These are phyloP conservation scores for Potorous gilbertii DNA, from an alignment of 2,797 vertebrate genomes.

Conservation along the genomic window DNA sequence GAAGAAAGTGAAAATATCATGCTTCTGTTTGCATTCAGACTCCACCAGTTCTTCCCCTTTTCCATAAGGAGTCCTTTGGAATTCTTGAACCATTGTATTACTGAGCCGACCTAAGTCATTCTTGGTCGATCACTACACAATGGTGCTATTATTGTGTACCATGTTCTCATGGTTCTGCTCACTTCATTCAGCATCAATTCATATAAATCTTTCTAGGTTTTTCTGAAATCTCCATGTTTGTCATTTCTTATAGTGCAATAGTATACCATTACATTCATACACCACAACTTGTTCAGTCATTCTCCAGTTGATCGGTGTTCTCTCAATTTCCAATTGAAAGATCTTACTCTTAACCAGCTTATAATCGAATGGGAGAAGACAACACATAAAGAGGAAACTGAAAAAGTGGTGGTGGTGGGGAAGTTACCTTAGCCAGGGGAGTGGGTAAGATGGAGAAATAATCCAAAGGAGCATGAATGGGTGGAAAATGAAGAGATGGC, in stretches of 20 bases:
- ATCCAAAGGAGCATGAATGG: not conserved
- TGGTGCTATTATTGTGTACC: too few species aligned
- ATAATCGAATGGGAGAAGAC: not conserved
- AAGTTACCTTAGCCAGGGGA: not conserved
- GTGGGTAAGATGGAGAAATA: not conserved
- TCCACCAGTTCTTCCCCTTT: not conserved
- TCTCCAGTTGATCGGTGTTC: not conserved
- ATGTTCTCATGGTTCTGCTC: not conserved
- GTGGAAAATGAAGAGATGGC: not conserved
- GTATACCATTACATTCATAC: not conserved
- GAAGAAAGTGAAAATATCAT: not conserved
- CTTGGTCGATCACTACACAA: not conserved
- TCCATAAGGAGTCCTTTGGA: not conserved
- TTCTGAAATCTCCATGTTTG: not conserved
- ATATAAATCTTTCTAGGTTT: not conserved
- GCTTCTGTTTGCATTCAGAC: not conserved
- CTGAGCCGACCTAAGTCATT: not conserved
- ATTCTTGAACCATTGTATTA: not conserved
- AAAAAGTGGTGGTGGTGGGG: not conserved
- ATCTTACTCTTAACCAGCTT: not conserved
- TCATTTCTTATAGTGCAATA: not conserved
- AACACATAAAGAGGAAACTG: not conserved
- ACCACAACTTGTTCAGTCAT: not conserved
- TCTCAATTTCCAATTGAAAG: not conserved
- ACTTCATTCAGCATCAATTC: not conserved